Base-by-base conservation (phyloP, 2,113 vertebrate species). In the Potamarius usumacintae region DNA sequence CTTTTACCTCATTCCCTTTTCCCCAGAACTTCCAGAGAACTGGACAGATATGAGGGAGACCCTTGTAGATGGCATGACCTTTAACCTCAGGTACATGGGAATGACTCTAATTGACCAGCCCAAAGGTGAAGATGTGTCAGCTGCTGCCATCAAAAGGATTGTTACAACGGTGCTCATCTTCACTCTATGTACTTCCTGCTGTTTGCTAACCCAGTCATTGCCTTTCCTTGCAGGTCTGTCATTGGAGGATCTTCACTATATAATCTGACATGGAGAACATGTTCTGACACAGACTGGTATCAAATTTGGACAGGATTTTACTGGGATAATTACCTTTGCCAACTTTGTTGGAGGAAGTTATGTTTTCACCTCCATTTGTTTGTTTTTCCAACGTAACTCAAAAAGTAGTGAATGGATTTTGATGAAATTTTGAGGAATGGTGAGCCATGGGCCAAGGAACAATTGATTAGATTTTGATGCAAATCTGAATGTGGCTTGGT, bases 101-200 rank as follows among this genome's bases (percentile, higher is more conserved):
- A 97, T 98, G 97, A 99, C 98, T 0, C 93, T 98, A 67, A 97
- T 99, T 88, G 98, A 99, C 90, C 96, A 97, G 93, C 97, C 98
- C 87, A 99, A 99, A 90, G 98, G 98, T 0, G 97, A 98, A 91
- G 97, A 98, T 27, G 93, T 97, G 82, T 97, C 97, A 0, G 97
- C 97, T 0, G 95, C 97, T 0, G 98, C 98, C 0, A 96, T 99
- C 65, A 98, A 97, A 85, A 96, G 98, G 92, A 99, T 99, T 0
- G 95, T 98, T 0, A 96, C 96, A 81, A 99, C 95, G 0, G 98
- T 99, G 42, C 5, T 48, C 22, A 48, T 48, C 57, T 63, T 53
- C 76, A 53, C 48, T 34, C 14, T 30, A 18, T 8, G 5, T 15
- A 42, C 25, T 55, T 62, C 18, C 53, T 52, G 30, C 17, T 57